Evolutionary conservation across 2,797 vertebrate genomes (phyloP), one percentile per base, ranked within the genome.

Genomic region (Rhinella marina): DNA sequence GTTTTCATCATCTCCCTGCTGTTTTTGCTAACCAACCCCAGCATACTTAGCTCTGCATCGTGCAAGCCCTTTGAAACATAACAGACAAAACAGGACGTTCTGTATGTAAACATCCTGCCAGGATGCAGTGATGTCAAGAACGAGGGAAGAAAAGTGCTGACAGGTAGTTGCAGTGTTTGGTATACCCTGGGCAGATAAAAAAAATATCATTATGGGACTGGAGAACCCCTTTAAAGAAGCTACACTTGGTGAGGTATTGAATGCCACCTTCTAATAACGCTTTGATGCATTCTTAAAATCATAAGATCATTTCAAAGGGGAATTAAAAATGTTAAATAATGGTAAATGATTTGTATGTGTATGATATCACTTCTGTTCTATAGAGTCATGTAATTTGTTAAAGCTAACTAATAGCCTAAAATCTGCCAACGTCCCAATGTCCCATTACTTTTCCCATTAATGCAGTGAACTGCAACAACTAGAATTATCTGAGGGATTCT

Each of bases 401-500:
- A 50, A 48, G 41, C 72, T n/a, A 86, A 78, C 68, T 80, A 29
- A 16, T 57, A 68, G 54, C 66, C 82, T 57, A 72, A 72, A 41
- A 32, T 72, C 27, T 54, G 59, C 32, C 23, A 17, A 66, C 13
- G 27, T 68, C 61, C 52, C 84, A 78, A 56, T 48, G 8, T 25
- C 59, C 76, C 77, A 61, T 72, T 81, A 86, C 27, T 54, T 68
- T 80, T 66, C 23, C n/a, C 50, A 59, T 59, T 80, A 86, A 81
- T 70, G 52, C 62, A 50, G 27, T 25, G 11, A 6, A 61, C 73
- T 64, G 61, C 62, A 79, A 25, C 8, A 79, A 79, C 72, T 76
- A 76, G 57, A 64, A 85, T 77, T 59, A 64, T 85, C 77, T 70
- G 32, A 86, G 85, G 85, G 56, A 86, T 64, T 78, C 57, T 25